Conservation (phyloP, 2,113 vertebrate genomes). For the Macaca mulatta region DNA sequence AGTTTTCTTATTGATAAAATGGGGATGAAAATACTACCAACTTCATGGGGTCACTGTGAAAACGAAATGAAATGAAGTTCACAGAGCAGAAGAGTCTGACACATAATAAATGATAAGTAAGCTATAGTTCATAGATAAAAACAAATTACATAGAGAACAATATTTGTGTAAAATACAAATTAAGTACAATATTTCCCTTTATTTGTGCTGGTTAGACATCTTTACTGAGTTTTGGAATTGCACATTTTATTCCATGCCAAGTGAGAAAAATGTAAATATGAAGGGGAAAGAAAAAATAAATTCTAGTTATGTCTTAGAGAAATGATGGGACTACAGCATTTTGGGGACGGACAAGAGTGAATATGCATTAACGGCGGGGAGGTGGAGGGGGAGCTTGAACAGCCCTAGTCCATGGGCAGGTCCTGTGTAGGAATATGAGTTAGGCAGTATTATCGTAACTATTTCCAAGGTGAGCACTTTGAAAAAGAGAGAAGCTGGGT, state of each 20-base stretch:
- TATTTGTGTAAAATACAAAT: neutral
- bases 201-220: neutral
- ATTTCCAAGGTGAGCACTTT: neutral
- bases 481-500: neutral
- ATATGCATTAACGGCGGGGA: rapidly evolving
- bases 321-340: neutral
- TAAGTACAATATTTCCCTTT: neutral
- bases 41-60: neutral
- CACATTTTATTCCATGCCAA: neutral
- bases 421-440: neutral
- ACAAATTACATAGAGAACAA: neutral
- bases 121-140: neutral
- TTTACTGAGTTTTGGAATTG: neutral
- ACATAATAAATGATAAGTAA: neutral
- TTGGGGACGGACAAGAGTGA: neutral
- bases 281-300: neutral
- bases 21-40: neutral
- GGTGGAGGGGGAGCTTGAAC: neutral
- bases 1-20: neutral
- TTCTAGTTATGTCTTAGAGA: neutral
- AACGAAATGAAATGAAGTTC: neutral
- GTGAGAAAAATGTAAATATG: neutral
- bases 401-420: neutral
- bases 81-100: neutral
- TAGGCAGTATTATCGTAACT: neutral